A percentile compares a stretch with the other conserved stretches of the same genome.
Evolutionary conservation across 2,888 invertebrate genomes (phyloP).

Genomic region (Volucella inanis): DNA sequence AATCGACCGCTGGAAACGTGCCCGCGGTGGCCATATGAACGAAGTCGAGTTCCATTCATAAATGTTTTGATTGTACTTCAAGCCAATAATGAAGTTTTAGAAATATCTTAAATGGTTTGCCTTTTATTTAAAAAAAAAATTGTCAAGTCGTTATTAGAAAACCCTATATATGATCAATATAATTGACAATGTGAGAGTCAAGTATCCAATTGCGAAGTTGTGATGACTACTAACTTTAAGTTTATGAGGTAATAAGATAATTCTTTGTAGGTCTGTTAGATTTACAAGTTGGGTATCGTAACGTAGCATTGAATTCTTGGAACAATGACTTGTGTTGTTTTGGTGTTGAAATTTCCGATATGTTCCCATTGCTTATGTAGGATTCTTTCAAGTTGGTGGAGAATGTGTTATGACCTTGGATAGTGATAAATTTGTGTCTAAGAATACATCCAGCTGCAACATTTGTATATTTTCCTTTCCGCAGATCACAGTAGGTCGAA

Average conservation of each 20-base stretch:
- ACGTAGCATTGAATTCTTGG: conserved; percentile 1
- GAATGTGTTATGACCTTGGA: background rate
- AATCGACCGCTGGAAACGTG: too few relatives aligned
- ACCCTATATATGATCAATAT: too few relatives aligned
- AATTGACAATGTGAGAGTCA: too few relatives aligned
- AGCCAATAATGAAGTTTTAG: too few relatives aligned
- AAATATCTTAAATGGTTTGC: too few relatives aligned
- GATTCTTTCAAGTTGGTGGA: background rate
- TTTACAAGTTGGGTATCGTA: background rate
- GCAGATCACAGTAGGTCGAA: conserved; percentile 16
- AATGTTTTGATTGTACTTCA: too few relatives aligned
- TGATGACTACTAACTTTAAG: background rate
- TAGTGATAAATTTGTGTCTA: background rate
- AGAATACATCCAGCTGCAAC: background rate
- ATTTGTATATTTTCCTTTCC: conserved; percentile 1
- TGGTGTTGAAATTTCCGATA: conserved; percentile 6
- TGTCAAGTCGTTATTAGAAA: too few relatives aligned
- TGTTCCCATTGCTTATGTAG: background rate
- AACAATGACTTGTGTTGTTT: background rate
- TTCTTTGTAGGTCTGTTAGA: background rate
- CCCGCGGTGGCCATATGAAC: too few relatives aligned
- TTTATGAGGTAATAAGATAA: background rate
- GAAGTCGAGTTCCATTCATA: too few relatives aligned
- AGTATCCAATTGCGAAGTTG: background rate
- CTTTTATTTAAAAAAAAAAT: too few relatives aligned